Evolutionary conservation across 1,140 invertebrate species (phyloP).

Genomic region (Glossosoma conforme): DNA sequence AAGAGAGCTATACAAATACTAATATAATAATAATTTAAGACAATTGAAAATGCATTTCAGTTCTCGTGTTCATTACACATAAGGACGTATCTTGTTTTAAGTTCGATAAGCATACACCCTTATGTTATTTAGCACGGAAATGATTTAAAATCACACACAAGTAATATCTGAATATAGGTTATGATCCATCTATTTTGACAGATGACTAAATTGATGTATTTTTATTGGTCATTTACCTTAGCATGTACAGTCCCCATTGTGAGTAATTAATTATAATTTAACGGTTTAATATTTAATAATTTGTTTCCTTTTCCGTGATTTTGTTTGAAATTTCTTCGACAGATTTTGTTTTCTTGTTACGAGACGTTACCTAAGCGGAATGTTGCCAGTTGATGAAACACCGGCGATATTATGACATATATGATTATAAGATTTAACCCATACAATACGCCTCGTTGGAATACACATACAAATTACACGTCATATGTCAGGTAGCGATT

Average conservation of each 20-base stretch:
- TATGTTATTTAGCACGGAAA: slow-evolving; percentile 6
- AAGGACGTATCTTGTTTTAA: too few species aligned
- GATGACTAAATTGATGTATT: slow-evolving; percentile 5
- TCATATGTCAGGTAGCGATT: too few species aligned
- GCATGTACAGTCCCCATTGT: slow-evolving; percentile 43
- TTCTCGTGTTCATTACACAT: neutral
- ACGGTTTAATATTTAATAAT: too few species aligned
- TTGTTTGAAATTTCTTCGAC: neutral
- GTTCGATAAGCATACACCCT: too few species aligned
- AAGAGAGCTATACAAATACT: too few species aligned
- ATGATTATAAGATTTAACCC: neutral
- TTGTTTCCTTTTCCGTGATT: neutral
- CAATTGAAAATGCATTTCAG: neutral
- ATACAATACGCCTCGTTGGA: too few species aligned
- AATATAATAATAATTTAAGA: too few species aligned
- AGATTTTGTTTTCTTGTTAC: slow-evolving; percentile 7
- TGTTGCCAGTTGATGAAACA: neutral
- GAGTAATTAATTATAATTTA: neutral
- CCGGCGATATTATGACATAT: neutral
- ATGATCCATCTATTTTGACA: slow-evolving; percentile 18
- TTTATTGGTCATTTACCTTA: slow-evolving; percentile 36
- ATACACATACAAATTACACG: too few species aligned
- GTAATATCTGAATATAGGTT: slow-evolving; percentile 29
- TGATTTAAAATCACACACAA: too few species aligned
- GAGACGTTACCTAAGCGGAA: slow-evolving; percentile 8